Base-by-base conservation (phyloP, 2,797 vertebrate genomes). In the Chelon labrosus region DNA sequence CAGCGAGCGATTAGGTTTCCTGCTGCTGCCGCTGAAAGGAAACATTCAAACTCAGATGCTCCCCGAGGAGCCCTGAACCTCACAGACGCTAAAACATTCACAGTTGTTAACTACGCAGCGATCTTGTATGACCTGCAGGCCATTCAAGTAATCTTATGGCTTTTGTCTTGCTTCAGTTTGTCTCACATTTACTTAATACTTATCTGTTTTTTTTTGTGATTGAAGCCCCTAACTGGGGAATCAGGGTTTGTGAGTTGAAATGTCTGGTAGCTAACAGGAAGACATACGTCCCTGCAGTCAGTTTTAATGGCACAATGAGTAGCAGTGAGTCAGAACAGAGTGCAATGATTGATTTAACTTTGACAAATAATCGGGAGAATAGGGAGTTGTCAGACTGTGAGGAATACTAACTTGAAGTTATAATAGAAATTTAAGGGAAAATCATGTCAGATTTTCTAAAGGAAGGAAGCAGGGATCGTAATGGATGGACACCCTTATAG, bases 21-120 rank as follows among this genome's bases (percentile, higher is more conserved):
- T 78, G 62, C 65, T 63, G 68, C 53, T 68, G 5, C 31, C 31
- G 37, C 56, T 56, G 20, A 62, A 60, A 44, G 62, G 66, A 77
- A 73, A 42, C 44, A 60, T 54, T 73, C 11, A 65, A 54, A 11
- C 37, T 52, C 53, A 49, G n/a, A 75, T n/a, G 31, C 7, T 81
- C 72, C 50, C 56, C 0, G 0, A 50, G 19, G 63, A 71, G 37
- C 16, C 22, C 19, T 14, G 44, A 72, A 60, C 31, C 55, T 37
- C 75, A 77, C 44, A 49, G 0, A 59, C 12, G 5, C 46, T 53
- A 22, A 75, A 82, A 59, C 61, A 69, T 22, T 68, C 37, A 53
- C 31, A 14, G 31, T 17, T 53, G 31, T 35, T 53, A n/a, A 41
- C 49, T 13, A 49, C 67, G 13, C 22, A 22, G 42, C 42, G 51